phyloP scores from a whole-genome alignment of 2,797 vertebrate species.

The Bucorvus abyssinicus region DNA sequence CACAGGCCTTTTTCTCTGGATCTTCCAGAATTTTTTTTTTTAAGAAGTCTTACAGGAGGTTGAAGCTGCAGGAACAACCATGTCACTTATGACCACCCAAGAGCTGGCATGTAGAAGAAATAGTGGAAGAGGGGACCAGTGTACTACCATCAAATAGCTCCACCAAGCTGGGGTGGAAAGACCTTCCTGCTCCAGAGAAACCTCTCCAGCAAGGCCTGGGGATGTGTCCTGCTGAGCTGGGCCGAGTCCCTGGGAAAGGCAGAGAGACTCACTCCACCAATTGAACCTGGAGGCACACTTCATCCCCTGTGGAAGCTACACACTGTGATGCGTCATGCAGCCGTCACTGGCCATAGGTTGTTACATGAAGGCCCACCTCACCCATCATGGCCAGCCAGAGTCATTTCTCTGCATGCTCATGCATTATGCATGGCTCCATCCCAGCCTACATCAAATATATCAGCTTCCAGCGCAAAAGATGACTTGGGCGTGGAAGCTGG shows the following conservation, averaged over 20 bases:
- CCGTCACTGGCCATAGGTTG: background rate
- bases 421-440: background rate
- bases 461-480: background rate
- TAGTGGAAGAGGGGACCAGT: background rate
- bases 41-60: background rate
- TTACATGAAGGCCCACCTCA: background rate
- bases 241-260: rapidly evolving
- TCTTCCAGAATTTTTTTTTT: background rate
- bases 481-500: background rate
- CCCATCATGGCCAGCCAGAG: background rate
- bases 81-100: background rate
- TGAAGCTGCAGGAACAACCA: background rate
- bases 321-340: rapidly evolving
- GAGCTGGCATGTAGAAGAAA: background rate
- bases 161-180: background rate
- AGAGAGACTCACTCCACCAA: background rate
- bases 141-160: background rate
- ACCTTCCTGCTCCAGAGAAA: background rate
- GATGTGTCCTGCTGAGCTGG: background rate
- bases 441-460: background rate
- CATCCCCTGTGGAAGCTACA: background rate
- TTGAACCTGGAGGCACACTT: background rate
- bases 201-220: background rate
- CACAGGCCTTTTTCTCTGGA: background rate
- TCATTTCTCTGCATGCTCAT: background rate